Evolutionary conservation across 2,113 vertebrate species (phyloP).

Genomic region (Zonotrichia leucophrys): DNA sequence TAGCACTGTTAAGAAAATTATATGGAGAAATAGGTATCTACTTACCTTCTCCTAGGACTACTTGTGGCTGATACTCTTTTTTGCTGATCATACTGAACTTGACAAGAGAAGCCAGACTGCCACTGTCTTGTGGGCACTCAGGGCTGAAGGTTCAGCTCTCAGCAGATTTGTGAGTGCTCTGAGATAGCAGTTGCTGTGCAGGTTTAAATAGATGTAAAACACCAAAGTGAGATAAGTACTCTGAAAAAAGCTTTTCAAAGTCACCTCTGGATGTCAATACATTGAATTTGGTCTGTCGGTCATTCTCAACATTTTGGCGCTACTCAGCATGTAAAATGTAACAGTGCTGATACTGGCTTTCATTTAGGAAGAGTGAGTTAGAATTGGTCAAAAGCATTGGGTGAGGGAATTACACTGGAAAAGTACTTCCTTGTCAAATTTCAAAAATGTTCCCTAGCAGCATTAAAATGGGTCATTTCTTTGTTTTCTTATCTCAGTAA

Average conservation of each 20-base stretch:
- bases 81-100: neutral
- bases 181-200: too few species aligned
- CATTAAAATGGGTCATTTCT: neutral
- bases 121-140: neutral
- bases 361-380: neutral
- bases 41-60: neutral
- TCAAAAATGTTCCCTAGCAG: neutral
- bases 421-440: neutral
- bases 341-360: neutral
- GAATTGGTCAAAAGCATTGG: neutral
- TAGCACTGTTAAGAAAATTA: neutral
- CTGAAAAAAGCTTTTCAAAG: neutral
- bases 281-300: neutral
- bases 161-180: neutral
- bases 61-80: neutral
- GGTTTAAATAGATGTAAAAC: neutral
- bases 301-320: neutral
- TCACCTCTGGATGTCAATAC: neutral
- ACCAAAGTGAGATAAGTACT: neutral
- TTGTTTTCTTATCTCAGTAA: neutral
- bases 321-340: neutral
- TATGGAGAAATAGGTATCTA: neutral
- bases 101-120: neutral
- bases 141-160: neutral
- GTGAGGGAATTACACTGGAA: neutral